Conservation (phyloP, 2,113 vertebrate genomes). For the Hylia prasina region DNA sequence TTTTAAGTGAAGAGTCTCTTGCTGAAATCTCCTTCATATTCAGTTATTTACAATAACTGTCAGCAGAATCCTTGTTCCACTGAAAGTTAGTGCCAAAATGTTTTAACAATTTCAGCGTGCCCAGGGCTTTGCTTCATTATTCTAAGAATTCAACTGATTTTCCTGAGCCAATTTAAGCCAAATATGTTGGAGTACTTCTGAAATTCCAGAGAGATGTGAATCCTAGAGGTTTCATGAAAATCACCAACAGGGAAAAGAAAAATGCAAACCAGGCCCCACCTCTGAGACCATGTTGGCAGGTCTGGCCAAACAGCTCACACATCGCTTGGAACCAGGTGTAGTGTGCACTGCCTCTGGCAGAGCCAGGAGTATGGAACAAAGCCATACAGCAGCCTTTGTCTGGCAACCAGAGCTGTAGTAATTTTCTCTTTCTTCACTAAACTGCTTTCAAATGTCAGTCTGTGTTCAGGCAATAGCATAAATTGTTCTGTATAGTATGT, state of each 20-base stretch:
- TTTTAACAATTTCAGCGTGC: neutral
- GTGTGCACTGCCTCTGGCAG: fast-evolving
- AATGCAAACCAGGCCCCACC: neutral
- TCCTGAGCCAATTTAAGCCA: neutral
- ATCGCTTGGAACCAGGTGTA: neutral
- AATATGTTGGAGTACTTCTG: neutral
- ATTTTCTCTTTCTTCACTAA: neutral
- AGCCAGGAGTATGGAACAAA: neutral
- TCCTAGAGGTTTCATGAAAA: neutral
- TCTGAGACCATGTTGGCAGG: neutral
- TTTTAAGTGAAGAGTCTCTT: neutral
- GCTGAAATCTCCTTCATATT: neutral
- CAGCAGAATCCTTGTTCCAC: neutral
- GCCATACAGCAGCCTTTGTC: neutral
- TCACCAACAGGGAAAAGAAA: neutral
- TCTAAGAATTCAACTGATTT: neutral
- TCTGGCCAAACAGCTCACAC: neutral
- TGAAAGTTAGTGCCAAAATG: neutral
- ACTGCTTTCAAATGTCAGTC: neutral
- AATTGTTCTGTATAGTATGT: neutral
- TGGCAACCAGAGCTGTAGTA: neutral
- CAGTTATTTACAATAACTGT: neutral
- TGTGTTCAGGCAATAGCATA: neutral
- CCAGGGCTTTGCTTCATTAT: neutral
- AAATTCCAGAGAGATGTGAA: neutral